Evolutionary conservation across 2,113 vertebrate genomes (phyloP).

Genomic region (Gavialis gangeticus): DNA sequence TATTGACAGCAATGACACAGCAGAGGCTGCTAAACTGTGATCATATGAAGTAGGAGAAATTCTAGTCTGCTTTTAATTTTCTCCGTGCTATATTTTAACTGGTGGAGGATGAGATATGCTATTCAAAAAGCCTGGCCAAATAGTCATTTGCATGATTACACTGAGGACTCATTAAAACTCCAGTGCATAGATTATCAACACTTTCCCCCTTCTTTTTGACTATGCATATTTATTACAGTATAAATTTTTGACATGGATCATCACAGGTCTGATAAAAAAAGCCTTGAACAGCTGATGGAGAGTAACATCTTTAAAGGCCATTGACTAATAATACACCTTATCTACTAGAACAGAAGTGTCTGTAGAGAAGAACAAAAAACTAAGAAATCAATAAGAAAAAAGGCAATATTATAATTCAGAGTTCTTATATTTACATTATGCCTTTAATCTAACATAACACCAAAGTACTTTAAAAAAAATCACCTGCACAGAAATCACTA

Average conservation of each 20-base stretch:
- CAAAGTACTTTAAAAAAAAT: background rate
- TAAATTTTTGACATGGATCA: background rate
- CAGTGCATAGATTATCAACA: conserved; percentile 22
- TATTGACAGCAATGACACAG: background rate
- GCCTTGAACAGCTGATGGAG: background rate
- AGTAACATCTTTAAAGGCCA: background rate
- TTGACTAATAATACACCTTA: background rate
- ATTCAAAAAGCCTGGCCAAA: background rate
- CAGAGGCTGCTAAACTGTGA: background rate
- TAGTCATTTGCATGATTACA: conserved; percentile 37
- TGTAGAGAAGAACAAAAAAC: background rate
- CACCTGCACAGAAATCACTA: background rate
- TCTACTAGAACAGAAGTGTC: background rate
- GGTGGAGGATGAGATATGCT: conserved; percentile 17
- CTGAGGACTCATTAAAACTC: conserved; percentile 22
- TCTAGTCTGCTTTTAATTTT: background rate
- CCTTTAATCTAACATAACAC: background rate
- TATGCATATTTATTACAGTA: conserved; percentile 14
- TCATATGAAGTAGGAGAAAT: background rate
- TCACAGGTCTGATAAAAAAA: background rate
- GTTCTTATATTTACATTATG: background rate
- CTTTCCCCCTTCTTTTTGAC: background rate
- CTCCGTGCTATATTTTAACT: background rate
- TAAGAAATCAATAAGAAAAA: background rate
- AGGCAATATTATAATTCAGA: background rate